A percentile compares a stretch with the other conserved stretches of the same genome.
Conservation (phyloP, 2,888 invertebrate species). For the Zelleria hepariella region DNA sequence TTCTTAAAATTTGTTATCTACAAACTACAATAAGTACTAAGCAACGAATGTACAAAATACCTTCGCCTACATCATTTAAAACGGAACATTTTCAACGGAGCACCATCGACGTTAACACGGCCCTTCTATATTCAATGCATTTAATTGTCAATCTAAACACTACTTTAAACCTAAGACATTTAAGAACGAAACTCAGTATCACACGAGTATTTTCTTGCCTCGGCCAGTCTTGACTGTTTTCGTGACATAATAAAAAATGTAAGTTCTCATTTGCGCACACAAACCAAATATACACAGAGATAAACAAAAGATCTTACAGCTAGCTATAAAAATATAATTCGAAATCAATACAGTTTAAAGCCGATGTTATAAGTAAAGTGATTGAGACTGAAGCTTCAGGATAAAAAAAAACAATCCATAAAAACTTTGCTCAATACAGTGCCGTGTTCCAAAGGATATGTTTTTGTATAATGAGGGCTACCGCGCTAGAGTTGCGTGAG, state of each 20-base stretch:
- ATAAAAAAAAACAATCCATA: background rate
- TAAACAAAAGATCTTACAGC: background rate
- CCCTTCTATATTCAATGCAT: background rate
- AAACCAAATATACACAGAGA: background rate
- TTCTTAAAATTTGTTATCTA: background rate
- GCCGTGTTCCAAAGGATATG: background rate
- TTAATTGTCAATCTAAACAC: background rate
- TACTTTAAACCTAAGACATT: background rate
- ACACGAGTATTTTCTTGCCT: background rate
- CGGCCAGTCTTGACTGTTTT: background rate
- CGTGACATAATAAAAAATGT: background rate
- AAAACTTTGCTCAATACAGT: background rate
- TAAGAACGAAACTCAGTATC: background rate
- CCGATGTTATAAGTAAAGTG: conserved; percentile 42
- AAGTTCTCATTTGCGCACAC: background rate
- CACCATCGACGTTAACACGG: background rate
- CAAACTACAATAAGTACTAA: background rate
- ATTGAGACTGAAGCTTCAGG: conserved; percentile 13
- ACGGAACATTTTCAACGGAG: background rate
- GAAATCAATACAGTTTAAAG: conserved; percentile 53
- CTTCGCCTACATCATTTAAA: background rate
- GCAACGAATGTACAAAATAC: background rate
- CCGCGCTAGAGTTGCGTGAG: no score
- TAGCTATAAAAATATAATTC: conserved; percentile 52
- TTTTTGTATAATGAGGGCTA: background rate